These are phyloP conservation scores for Telmatochromis sp. DNA, from an alignment of 2,113 vertebrate genomes.

Conservation along the genomic window DNA sequence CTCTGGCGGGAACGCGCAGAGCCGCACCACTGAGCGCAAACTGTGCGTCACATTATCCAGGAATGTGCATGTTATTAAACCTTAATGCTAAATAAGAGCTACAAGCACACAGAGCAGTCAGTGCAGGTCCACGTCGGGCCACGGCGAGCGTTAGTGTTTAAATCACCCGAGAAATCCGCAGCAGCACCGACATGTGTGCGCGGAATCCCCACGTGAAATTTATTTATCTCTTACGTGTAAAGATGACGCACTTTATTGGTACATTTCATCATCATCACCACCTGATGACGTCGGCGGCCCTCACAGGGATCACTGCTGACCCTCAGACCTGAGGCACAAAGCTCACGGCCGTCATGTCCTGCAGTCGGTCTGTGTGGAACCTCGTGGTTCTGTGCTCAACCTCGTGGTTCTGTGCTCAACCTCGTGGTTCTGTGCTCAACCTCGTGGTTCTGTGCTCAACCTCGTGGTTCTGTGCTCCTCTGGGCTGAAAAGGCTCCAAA, in stretches of 20 bases:
- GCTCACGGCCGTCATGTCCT: neutral
- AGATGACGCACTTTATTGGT: neutral
- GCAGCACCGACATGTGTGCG: neutral
- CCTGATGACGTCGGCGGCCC: neutral
- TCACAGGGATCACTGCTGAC: neutral
- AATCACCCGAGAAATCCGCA: neutral
- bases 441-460: neutral
- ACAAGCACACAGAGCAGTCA: neutral
- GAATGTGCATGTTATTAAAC: neutral
- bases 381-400: neutral
- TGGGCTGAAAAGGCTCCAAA: neutral
- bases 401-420: neutral
- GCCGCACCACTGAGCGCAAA: neutral
- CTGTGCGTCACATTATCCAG: neutral
- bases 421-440: neutral
- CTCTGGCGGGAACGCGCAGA: neutral
- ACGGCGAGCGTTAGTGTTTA: neutral
- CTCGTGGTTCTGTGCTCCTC: neutral
- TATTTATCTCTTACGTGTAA: neutral
- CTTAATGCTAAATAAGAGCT: neutral
- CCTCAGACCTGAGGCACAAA: neutral
- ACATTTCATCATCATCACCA: neutral
- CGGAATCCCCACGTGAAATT: rapidly evolving
- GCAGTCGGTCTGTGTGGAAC: neutral
- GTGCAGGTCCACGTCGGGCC: neutral